Base-by-base conservation (phyloP, 2,113 vertebrate species). In the Eretmochelys imbricata region DNA sequence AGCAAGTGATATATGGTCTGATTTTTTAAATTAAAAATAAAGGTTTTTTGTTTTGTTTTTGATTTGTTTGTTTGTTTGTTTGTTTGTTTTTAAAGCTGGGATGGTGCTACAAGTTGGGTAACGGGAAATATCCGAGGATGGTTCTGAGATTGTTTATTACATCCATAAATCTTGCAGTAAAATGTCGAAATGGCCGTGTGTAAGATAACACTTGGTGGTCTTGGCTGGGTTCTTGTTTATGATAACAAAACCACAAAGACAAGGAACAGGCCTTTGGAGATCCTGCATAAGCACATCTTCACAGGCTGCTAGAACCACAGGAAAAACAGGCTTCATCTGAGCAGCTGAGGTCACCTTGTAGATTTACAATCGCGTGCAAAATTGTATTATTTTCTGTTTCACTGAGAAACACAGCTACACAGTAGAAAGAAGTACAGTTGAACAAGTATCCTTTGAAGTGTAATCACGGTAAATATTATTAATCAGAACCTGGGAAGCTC, bases 131-230 rank as follows among this genome's bases (percentile, higher is more conserved):
- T 91, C 75, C 82, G 91, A 94, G 93, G 82, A 98, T 96, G 92
- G 94, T 97, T 98, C 97, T 95, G 97, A 97, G 98, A 96, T 98
- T 98, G 98, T 98, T 98, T 98, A 98, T 98, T 98, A 97, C 97
- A 98, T 98, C 94, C 98, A 98, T 98, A 98, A 98, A 98, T 98
- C 98, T 98, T 98, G 98, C 97, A 97, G 98, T 98, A 98, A 98
- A 98, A 98, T 97, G 98, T 98, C 98, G 98, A 98, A 98, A 98
- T 97, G 98, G 98, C 98, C 88, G 97, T 98, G 97, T 98, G 98
- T 95, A 97, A 98, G 98, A 98, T 99, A 98, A 98, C 98, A 98
- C 98, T 98, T 98, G 98, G 98, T 98, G 98, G 98, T 98, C 98
- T 98, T 98, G 98, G 98, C 98, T 98, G 97, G 97, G 90, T 98